These are phyloP conservation scores for Urocynchramus pylzowi DNA, from an alignment of 2,113 vertebrate species.

Conservation along the genomic window DNA sequence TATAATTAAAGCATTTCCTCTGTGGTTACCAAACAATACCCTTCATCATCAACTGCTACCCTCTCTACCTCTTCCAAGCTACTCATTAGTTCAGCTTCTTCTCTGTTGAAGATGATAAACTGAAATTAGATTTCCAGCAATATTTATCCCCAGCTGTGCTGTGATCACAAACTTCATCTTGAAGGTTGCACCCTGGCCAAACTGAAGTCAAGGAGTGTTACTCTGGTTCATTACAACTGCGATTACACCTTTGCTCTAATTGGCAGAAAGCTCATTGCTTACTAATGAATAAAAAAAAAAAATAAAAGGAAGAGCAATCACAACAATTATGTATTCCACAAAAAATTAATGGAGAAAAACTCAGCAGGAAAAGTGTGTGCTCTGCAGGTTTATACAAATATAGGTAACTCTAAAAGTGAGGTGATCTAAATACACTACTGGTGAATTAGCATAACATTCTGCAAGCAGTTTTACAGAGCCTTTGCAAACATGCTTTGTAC, in stretches of 20 bases:
- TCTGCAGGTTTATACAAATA: neutral
- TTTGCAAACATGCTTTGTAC: neutral
- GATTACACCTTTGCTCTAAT: neutral
- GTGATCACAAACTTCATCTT: neutral
- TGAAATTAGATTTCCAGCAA: neutral
- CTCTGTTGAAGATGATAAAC: neutral
- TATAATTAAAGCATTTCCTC: neutral
- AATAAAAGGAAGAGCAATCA: neutral
- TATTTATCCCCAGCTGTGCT: neutral
- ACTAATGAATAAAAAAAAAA: neutral
- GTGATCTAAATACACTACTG: neutral
- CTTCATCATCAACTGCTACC: neutral
- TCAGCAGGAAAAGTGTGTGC: neutral
- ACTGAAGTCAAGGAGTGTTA: neutral
- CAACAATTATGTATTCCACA: neutral
- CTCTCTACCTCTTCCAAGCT: neutral
- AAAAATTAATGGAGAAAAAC: neutral
- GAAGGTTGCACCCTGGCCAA: neutral
- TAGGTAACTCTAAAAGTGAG: neutral
- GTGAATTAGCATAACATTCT: neutral
- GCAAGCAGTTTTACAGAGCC: neutral
- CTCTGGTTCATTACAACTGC: neutral
- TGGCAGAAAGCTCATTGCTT: neutral
- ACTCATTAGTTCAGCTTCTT: neutral
- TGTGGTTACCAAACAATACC: neutral